These are phyloP conservation scores for Cyphomyrmex costatus DNA, from an alignment of 1,140 invertebrate genomes.

Conservation along the genomic window DNA sequence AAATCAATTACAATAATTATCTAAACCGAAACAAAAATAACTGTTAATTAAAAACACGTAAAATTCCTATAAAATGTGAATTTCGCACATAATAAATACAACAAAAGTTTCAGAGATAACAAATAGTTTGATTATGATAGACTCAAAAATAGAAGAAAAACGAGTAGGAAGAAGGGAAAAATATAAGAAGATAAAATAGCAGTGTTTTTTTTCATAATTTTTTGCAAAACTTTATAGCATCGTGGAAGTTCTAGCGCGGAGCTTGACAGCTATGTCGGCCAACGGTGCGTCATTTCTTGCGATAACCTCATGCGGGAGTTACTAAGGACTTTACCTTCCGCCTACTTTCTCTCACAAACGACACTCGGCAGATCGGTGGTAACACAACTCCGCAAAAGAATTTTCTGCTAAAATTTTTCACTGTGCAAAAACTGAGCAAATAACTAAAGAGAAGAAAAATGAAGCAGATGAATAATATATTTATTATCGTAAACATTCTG, in stretches of 20 bases:
- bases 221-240: constrained; percentile 32
- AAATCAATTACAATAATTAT: constrained; percentile 8
- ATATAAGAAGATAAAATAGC: neutral
- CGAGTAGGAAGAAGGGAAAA: constrained; percentile 7
- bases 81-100: constrained; percentile 14
- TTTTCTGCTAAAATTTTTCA: constrained; percentile 28
- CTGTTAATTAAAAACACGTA: neutral
- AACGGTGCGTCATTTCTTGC: constrained; percentile 44
- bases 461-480: constrained; percentile 3
- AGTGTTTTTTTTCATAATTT: constrained; percentile 44
- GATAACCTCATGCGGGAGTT: constrained; percentile 36
- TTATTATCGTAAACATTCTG: neutral
- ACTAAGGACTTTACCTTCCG: constrained; percentile 46
- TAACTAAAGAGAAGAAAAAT: neutral
- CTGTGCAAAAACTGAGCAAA: neutral
- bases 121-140: constrained; percentile 24
- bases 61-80: constrained; percentile 14
- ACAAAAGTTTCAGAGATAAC: constrained; percentile 32
- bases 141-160: neutral
- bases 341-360: constrained; percentile 3
- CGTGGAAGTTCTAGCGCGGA: constrained; percentile 12
- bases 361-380: neutral
- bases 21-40: neutral
- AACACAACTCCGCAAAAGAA: neutral
- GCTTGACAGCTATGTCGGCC: constrained; percentile 37